These are phyloP conservation scores for Grapholita molesta DNA, from an alignment of 1,140 invertebrate genomes.

Conservation along the genomic window DNA sequence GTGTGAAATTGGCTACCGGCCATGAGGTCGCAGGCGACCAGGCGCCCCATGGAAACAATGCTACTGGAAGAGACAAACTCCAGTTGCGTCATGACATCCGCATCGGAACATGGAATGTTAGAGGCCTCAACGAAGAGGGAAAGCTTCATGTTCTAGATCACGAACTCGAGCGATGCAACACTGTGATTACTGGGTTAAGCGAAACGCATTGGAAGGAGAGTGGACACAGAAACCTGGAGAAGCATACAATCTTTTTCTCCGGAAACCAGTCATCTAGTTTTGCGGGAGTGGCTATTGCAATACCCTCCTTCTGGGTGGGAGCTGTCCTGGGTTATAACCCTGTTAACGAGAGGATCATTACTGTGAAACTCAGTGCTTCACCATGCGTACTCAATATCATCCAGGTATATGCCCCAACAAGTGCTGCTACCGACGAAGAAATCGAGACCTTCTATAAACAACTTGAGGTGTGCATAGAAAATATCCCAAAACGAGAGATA, in stretches of 20 bases:
- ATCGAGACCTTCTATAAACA: slow-evolving; percentile 28
- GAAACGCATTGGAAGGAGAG: slow-evolving; percentile 28
- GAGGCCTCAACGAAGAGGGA: slow-evolving; percentile 19
- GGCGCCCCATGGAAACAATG: slow-evolving; percentile 21
- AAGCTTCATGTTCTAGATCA: slow-evolving; percentile 23
- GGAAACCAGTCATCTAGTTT: slow-evolving; percentile 19
- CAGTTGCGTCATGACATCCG: background rate
- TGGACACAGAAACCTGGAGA: slow-evolving; percentile 18
- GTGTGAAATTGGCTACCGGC: slow-evolving; percentile 22
- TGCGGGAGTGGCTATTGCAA: slow-evolving; percentile 26
- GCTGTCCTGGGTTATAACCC: slow-evolving; percentile 20
- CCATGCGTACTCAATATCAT: slow-evolving; percentile 25
- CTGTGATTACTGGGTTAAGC: slow-evolving; percentile 24
- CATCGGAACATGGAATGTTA: slow-evolving; percentile 28
- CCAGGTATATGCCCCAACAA: slow-evolving; percentile 29
- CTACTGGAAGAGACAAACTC: slow-evolving; percentile 19
- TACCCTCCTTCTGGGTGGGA: slow-evolving; percentile 5
- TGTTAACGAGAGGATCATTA: background rate
- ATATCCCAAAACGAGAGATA: slow-evolving; percentile 27
- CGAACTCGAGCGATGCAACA: slow-evolving; percentile 20
- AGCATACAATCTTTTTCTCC: slow-evolving; percentile 27
- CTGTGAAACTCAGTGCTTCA: slow-evolving; percentile 17
- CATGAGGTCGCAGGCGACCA: background rate
- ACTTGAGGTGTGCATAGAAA: slow-evolving; percentile 21
- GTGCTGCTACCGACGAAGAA: slow-evolving; percentile 9